Conservation (phyloP, 2,888 invertebrate genomes). For the Troides oblongomaculatus region DNA sequence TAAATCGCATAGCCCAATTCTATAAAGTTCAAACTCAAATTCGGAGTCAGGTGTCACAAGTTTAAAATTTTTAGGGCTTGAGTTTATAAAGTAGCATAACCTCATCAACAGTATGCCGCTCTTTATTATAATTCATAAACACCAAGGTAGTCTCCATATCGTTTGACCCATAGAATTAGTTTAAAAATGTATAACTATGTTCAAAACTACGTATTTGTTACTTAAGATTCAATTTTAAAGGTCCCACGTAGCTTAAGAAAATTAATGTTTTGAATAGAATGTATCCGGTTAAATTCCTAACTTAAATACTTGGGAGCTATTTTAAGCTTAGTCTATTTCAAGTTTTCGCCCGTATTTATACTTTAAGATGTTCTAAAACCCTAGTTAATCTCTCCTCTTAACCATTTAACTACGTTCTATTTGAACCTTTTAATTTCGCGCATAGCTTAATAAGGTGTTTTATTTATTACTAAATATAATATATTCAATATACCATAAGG, state of each 20-base stretch:
- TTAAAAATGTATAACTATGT: neutral
- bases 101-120: too few species aligned
- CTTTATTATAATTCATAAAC: too few species aligned
- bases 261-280: slow-evolving; percentile 6
- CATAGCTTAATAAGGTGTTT: neutral
- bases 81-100: too few species aligned
- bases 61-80: too few species aligned
- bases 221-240: neutral
- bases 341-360: slow-evolving; percentile 21
- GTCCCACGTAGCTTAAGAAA: neutral
- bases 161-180: too few species aligned
- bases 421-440: neutral
- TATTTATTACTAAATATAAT: neutral
- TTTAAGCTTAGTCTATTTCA: slow-evolving; percentile 18
- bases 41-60: too few species aligned
- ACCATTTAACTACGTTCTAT: slow-evolving; percentile 2
- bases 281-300: slow-evolving; percentile 13
- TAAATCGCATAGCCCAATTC: too few species aligned
- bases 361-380: slow-evolving; percentile 15
- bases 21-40: too few species aligned
- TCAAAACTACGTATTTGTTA: neutral
- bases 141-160: too few species aligned
- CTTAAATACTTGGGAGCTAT: slow-evolving; percentile 14
- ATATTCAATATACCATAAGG: neutral
- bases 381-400: slow-evolving; percentile 14